Evolutionary conservation across 2,888 invertebrate genomes (phyloP).

Genomic region (Drosophila subsilvestris): DNA sequence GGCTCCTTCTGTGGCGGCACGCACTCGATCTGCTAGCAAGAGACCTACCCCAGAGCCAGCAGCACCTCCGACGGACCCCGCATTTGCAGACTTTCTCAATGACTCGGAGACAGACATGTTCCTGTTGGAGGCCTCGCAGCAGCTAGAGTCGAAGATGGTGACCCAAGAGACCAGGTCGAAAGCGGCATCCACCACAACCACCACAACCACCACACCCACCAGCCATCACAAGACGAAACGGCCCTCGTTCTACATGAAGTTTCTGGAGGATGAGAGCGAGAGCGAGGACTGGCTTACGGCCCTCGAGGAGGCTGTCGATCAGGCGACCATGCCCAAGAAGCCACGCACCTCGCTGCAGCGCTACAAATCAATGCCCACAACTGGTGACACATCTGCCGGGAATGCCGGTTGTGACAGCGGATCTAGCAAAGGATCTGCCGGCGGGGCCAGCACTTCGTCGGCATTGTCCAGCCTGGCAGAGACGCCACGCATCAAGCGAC

Average conservation of each 20-base stretch:
- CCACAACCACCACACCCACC: slow-evolving; percentile 47
- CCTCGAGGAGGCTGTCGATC: slow-evolving; percentile 74
- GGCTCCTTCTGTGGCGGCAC: slow-evolving; percentile 16
- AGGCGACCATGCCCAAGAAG: slow-evolving; percentile 73
- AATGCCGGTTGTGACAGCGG: slow-evolving; percentile 1
- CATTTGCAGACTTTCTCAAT: slow-evolving; percentile 73
- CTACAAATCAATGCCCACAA: slow-evolving; percentile 81
- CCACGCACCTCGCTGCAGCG: slow-evolving; percentile 77
- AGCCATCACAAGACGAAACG: slow-evolving; percentile 68
- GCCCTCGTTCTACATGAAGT: slow-evolving; percentile 80
- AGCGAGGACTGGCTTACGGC: slow-evolving; percentile 81
- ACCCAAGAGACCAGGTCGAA: slow-evolving; percentile 18
- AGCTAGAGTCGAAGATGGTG: slow-evolving; percentile 69
- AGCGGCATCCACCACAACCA: slow-evolving; percentile 17
- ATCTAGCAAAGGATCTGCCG: slow-evolving; percentile 5
- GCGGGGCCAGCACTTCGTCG: slow-evolving; percentile 22
- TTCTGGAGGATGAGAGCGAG: slow-evolving; percentile 80
- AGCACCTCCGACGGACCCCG: slow-evolving; percentile 34
- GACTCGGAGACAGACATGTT: slow-evolving; percentile 81
- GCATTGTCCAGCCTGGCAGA: slow-evolving; percentile 23
- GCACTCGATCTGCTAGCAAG: slow-evolving; percentile 24
- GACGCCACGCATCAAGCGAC: slow-evolving; percentile 75
- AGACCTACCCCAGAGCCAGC: not conserved
- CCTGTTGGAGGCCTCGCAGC: slow-evolving; percentile 80
- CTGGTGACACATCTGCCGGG: slow-evolving; percentile 21